These are phyloP conservation scores for Meandrusa payeni DNA, from an alignment of 2,888 invertebrate genomes.

Conservation along the genomic window DNA sequence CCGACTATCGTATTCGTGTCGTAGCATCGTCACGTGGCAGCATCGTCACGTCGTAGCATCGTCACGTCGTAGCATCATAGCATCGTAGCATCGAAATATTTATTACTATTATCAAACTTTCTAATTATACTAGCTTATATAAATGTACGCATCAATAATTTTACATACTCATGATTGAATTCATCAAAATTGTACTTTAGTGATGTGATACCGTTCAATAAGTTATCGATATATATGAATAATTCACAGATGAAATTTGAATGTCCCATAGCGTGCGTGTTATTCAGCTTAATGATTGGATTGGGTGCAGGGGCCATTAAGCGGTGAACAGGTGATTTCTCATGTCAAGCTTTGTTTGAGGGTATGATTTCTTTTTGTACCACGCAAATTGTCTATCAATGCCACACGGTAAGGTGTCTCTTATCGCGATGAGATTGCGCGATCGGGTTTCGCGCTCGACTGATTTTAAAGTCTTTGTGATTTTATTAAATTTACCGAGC, in stretches of 20 bases:
- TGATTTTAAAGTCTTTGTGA: neutral
- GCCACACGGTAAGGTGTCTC: conserved; percentile 18
- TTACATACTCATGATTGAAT: neutral
- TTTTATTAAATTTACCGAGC: neutral
- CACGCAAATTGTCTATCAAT: conserved; percentile 30
- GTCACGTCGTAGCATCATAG: too few species aligned
- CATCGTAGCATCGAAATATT: too few species aligned
- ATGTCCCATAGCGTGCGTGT: conserved; percentile 2
- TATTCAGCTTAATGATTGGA: conserved; percentile 32
- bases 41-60: too few species aligned
- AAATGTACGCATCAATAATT: too few species aligned
- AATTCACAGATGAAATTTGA: conserved; percentile 25
- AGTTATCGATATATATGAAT: conserved; percentile 35
- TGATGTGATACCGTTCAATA: conserved; percentile 30
- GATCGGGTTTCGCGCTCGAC: neutral
- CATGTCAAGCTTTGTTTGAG: conserved; percentile 35
- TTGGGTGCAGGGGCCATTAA: conserved; percentile 33
- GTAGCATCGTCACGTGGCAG: too few species aligned
- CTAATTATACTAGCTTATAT: too few species aligned
- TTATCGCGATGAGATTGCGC: conserved; percentile 5
- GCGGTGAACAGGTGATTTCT: conserved; percentile 37
- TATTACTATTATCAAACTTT: too few species aligned
- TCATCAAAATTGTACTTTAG: conserved; percentile 30
- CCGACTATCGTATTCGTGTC: too few species aligned
- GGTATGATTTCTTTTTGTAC: conserved; percentile 34